Base-by-base conservation (phyloP, 2,797 vertebrate genomes). In the Erithacus rubecula region DNA sequence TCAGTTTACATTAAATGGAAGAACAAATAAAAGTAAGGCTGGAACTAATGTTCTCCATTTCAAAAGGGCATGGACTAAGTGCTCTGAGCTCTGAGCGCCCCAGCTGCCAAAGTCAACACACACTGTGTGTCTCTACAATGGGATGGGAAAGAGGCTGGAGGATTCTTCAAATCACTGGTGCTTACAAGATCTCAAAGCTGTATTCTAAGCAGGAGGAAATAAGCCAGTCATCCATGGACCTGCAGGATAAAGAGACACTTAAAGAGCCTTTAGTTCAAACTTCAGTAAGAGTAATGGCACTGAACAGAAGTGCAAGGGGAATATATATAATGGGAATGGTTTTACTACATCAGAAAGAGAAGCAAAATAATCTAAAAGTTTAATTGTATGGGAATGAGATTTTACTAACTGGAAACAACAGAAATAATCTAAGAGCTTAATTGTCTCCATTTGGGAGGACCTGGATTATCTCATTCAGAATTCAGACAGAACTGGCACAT, bases 61-160 rank as follows among this genome's bases (percentile, higher is more conserved):
- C 83, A 55, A 93, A 93, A 95, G 88, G 75, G 83, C 70, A 84
- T 87, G 88, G 83, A 94, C 92, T 95, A 95, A 95, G 81, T 95
- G 93, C 87, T 95, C 72, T 93, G 82, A 79, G 82, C 30, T 95
- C 71, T 89, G 85, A 69, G 83, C 8, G 0, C 83, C 60, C 46
- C 72, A 32, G 74, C 55, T 8, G 2, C 69, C 6, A 10, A 89
- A 95, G 77, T 82, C 90, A 95, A 88, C 83, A 59, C 83, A 59
- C 1, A 4, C 15, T 36, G 43, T 5, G 1, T 53, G 36, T 71
- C 83, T 90, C 75, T 3, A 4, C 56, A 77, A 32, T 5, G 10
- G 55, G 53, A 64, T 13, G 26, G 14, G 59, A 83, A 90, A 70
- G 74, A 84, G 37, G 19, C 23, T 6, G 4, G 47, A 72, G 83